A percentile compares a stretch with the other conserved stretches of the same genome.
Conservation (phyloP, 2,888 invertebrate genomes). For the Acheta domesticus region DNA sequence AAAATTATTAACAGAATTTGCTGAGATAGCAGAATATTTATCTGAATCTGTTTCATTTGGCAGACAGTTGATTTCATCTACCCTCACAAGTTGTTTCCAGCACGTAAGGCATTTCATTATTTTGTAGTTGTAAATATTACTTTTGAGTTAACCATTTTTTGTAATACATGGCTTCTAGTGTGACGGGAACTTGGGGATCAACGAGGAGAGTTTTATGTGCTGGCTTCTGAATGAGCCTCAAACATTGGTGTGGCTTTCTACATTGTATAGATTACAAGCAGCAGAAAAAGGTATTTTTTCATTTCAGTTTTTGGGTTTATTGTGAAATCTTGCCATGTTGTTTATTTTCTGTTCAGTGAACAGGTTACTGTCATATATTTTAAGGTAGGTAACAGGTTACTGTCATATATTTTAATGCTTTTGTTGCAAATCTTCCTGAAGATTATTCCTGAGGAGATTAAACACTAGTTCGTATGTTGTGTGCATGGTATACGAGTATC, state of each 20-base stretch:
- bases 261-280: constrained; percentile 58
- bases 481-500: too few relatives aligned
- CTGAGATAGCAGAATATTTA: constrained; percentile 58
- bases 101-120: constrained; percentile 52
- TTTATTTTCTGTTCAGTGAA: not conserved
- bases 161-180: constrained; percentile 50
- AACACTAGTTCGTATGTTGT: too few relatives aligned
- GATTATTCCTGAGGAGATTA: too few relatives aligned
- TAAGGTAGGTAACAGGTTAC: too few relatives aligned
- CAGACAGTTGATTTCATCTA: constrained; percentile 58
- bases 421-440: too few relatives aligned
- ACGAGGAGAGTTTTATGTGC: constrained; percentile 61
- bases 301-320: too few relatives aligned
- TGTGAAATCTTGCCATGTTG: too few relatives aligned
- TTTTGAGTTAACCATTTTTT: constrained; percentile 28
- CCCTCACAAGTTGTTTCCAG: constrained; percentile 70
- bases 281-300: constrained; percentile 54
- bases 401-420: too few relatives aligned
- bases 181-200: constrained; percentile 66
- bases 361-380: too few relatives aligned
- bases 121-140: not conserved
- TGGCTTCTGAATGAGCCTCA: constrained; percentile 67
- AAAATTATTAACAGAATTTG: constrained; percentile 60
- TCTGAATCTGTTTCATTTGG: constrained; percentile 62
- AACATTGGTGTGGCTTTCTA: constrained; percentile 62